These are phyloP conservation scores for Pelosia muscerda DNA, from an alignment of 2,888 invertebrate genomes.

Conservation along the genomic window DNA sequence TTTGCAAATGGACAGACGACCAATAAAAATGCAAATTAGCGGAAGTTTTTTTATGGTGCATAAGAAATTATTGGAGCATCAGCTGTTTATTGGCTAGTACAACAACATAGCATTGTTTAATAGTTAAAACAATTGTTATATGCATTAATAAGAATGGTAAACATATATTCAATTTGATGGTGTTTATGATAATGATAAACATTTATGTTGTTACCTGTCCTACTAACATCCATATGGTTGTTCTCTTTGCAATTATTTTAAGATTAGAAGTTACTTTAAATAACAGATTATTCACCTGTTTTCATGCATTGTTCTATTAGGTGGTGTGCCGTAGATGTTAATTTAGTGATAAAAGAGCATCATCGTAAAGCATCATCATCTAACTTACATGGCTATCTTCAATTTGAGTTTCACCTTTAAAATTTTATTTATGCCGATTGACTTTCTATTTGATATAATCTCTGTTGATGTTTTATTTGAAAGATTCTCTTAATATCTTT, in stretches of 20 bases:
- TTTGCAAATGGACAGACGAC: conserved; percentile 43
- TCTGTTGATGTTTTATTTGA: background rate
- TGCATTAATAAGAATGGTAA: background rate
- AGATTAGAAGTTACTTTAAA: background rate
- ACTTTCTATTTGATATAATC: conserved; percentile 35
- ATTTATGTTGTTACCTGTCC: background rate
- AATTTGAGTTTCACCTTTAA: conserved; percentile 32
- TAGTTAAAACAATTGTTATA: background rate
- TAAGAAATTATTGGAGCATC: conserved; percentile 34
- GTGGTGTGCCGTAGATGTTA: conserved; percentile 3
- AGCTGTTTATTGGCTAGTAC: conserved; percentile 23
- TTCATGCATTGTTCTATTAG: background rate
- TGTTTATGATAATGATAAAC: background rate
- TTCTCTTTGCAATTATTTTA: conserved; percentile 1
- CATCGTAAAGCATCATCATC: background rate
- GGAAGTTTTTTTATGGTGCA: conserved; percentile 47
- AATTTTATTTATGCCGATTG: conserved; percentile 28
- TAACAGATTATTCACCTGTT: background rate
- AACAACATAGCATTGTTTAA: background rate
- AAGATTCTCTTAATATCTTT: background rate
- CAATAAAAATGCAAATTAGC: conserved; percentile 58
- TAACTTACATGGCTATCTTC: conserved; percentile 8
- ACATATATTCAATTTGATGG: background rate
- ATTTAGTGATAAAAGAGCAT: conserved; percentile 5
- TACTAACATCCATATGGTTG: background rate